These are phyloP conservation scores for Sapajus apella DNA, from an alignment of 2,113 vertebrate species.

Conservation along the genomic window DNA sequence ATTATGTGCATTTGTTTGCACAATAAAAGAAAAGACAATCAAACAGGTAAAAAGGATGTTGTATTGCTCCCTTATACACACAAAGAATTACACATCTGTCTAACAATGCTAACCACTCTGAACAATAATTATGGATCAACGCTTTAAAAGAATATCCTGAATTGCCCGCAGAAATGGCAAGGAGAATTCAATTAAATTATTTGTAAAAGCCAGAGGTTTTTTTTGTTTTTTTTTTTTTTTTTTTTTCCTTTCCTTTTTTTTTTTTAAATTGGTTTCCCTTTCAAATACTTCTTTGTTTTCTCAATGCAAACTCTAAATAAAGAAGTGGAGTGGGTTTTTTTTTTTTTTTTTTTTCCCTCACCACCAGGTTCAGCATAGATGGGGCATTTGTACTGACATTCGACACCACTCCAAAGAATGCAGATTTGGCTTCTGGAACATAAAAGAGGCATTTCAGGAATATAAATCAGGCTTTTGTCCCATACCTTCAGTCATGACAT, in stretches of 20 bases:
- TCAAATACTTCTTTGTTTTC: constrained; percentile 69
- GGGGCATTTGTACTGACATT: constrained; percentile 60
- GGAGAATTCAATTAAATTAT: constrained; percentile 79
- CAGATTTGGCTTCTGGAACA: constrained; percentile 67
- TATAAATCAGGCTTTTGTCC: constrained; percentile 53
- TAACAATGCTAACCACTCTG: constrained; percentile 69
- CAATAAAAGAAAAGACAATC: constrained; percentile 65
- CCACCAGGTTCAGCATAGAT: constrained; percentile 41
- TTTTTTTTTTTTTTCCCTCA: neutral
- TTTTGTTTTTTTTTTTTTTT: neutral
- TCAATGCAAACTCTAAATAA: constrained; percentile 75
- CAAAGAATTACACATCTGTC: constrained; percentile 71
- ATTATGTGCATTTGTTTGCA: constrained; percentile 53
- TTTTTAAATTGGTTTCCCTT: constrained; percentile 76
- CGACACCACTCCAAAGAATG: constrained; percentile 60
- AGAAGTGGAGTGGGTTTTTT: constrained; percentile 47
- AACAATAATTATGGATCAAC: constrained; percentile 80
- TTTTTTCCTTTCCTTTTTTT: constrained; percentile 70
- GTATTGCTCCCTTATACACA: constrained; percentile 19
- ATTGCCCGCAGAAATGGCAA: constrained; percentile 77
- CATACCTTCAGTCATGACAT: constrained; percentile 65
- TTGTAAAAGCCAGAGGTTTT: constrained; percentile 71
- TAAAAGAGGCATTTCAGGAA: constrained; percentile 66
- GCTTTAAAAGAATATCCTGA: constrained; percentile 72
- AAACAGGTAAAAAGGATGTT: constrained; percentile 56